These are phyloP conservation scores for Sipha flava DNA, from an alignment of 1,140 invertebrate species.

Conservation along the genomic window DNA sequence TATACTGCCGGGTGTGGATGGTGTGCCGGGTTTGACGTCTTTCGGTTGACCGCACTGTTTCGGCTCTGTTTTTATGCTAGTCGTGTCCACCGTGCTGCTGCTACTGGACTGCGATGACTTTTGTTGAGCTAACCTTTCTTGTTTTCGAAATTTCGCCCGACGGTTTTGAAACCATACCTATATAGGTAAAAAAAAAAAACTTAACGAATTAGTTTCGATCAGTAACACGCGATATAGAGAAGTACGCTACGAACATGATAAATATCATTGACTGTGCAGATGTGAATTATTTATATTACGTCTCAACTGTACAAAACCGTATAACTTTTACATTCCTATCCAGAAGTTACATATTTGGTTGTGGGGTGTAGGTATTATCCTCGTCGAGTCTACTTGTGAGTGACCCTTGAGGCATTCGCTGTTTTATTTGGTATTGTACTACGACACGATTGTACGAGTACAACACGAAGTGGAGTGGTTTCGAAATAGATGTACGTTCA, in stretches of 20 bases:
- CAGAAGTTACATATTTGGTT: too few species aligned
- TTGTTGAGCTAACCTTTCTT: conserved; percentile 74
- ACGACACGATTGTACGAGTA: too few species aligned
- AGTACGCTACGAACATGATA: not conserved
- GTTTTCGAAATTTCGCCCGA: conserved; percentile 85
- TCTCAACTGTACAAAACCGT: too few species aligned
- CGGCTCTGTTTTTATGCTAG: conserved; percentile 36
- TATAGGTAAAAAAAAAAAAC: conserved; percentile 37
- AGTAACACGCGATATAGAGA: too few species aligned
- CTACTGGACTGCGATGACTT: conserved; percentile 44
- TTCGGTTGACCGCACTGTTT: conserved; percentile 33
- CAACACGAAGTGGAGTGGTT: not conserved
- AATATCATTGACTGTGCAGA: too few species aligned
- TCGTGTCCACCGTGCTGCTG: not conserved
- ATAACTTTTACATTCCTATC: too few species aligned
- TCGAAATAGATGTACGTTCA: not conserved
- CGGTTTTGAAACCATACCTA: conserved; percentile 94
- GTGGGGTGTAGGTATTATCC: too few species aligned
- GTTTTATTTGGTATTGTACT: too few species aligned
- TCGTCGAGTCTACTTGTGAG: too few species aligned
- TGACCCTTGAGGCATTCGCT: too few species aligned
- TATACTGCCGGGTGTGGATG: conserved; percentile 35
- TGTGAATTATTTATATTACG: too few species aligned
- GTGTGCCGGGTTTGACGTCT: conserved; percentile 36
- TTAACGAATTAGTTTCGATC: too few species aligned